Percentiles rank a stretch among this genome's conserved stretches.
These are phyloP conservation scores for Campoplex capitator DNA, from an alignment of 2,888 invertebrate genomes.

Conservation along the genomic window DNA sequence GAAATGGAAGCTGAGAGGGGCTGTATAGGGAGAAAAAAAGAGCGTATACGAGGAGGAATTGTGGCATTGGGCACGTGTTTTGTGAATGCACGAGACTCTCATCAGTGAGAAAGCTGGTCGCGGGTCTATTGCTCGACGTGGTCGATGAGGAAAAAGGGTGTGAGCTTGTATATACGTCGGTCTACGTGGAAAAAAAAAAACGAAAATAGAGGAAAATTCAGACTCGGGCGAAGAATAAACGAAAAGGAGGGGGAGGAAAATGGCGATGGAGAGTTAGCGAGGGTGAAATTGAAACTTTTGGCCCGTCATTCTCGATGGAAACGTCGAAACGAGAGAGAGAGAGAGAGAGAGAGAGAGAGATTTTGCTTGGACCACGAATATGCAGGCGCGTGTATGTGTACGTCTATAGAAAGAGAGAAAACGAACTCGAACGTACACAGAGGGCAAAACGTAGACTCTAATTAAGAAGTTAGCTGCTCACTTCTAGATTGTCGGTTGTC, in stretches of 20 bases:
- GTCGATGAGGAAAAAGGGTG: conserved; percentile 5
- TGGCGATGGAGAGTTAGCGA: conserved; percentile 53
- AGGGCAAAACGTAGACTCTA: conserved; percentile 42
- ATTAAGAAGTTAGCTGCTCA: conserved; percentile 61
- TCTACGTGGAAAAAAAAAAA: background rate
- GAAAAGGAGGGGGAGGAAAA: background rate
- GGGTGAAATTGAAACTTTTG: conserved; percentile 69
- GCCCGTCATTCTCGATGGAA: conserved; percentile 31
- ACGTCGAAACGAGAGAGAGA: conserved; percentile 55
- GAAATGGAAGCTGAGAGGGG: background rate
- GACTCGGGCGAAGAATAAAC: background rate
- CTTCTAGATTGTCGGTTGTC: conserved; percentile 46
- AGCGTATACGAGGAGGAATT: background rate
- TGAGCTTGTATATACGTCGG: background rate
- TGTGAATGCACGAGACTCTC: conserved; percentile 40
- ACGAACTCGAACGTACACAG: background rate
- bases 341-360: background rate
- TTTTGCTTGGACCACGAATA: conserved; percentile 20
- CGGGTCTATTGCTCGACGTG: conserved; percentile 10
- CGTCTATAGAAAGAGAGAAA: background rate
- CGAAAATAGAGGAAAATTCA: conserved; percentile 42
- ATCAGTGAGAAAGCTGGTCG: conserved; percentile 47
- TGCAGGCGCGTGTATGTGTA: background rate
- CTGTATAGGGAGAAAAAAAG: background rate
- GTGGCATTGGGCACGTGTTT: conserved; percentile 27